phyloP scores from a whole-genome alignment of 2,797 vertebrate species.

The Poecile montanus region DNA sequence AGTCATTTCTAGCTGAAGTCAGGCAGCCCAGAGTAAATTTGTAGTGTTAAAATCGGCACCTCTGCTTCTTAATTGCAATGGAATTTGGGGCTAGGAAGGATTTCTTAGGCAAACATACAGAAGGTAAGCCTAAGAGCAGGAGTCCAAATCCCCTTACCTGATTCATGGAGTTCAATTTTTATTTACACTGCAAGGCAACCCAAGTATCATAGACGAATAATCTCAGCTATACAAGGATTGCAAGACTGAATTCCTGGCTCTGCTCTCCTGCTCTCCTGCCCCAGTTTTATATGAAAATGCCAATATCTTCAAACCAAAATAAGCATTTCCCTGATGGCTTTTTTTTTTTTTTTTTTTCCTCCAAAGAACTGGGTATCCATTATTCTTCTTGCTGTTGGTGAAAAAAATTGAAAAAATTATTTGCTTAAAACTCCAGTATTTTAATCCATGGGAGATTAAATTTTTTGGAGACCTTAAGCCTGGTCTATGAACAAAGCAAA shows the following conservation, averaged over 20 bases:
- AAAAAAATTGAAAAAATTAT: not conserved
- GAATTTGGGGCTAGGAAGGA: not conserved
- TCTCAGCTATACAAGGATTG: not conserved
- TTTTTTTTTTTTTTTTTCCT: not conserved
- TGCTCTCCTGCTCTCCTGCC: not conserved
- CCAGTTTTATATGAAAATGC: not conserved
- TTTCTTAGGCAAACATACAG: not conserved
- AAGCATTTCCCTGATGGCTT: not conserved
- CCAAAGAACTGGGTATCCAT: not conserved
- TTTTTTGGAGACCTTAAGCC: not conserved
- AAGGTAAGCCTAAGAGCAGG: not conserved
- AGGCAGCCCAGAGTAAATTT: not conserved
- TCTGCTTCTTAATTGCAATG: not conserved
- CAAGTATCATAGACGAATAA: not conserved
- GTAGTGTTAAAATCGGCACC: not conserved
- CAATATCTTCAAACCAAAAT: not conserved
- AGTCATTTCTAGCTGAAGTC: not conserved
- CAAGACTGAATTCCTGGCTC: not conserved
- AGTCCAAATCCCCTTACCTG: not conserved
- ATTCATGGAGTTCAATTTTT: not conserved
- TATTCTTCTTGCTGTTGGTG: not conserved
- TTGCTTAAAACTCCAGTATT: not conserved
- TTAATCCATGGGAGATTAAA: not conserved
- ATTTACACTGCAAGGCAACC: not conserved
- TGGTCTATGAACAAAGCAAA: not conserved